Evolutionary conservation across 2,797 vertebrate species (phyloP), one percentile per base, ranked within the genome.

Genomic region (Bovichtus variegatus): DNA sequence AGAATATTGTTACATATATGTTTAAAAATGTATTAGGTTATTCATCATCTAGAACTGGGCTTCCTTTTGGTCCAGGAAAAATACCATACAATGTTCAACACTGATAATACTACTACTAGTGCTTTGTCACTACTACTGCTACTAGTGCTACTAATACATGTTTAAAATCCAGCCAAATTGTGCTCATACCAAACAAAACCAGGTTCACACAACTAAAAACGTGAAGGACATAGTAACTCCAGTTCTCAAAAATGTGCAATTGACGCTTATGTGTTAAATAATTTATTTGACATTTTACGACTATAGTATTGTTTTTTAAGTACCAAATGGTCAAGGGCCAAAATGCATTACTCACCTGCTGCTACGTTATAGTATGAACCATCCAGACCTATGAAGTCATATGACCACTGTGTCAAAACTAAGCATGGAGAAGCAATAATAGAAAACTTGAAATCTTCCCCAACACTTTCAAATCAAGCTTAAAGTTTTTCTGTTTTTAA

Each of bases 351-450:
- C 5, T 62, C 23, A 46, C 53, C n/a, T 47, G 19, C 34, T 43
- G 9, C 34, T 23, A 11, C 2, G 1, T 44, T n/a, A n/a, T n/a
- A n/a, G n/a, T 50, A 55, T 38, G 34, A 78, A 47, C n/a, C 38
- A 70, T 31, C 36, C 11, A 43, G 16, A 72, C 15, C n/a, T 47
- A 13, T 51, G 9, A 74, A 41, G 5, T 67, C 54, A 53, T 38
- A 1, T 25, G 34, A 29, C 41, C 50, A 2, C 6, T 3, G 13
- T 4, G n/a, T 53, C 9, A 31, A 29, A 57, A 11, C 1, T 6
- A 21, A 36, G 41, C 3, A 13, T 16, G 10, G 13, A 71, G 19
- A 6, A 23, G 43, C 59, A 53, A 40, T 2, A 16, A 16, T 27
- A 27, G 11, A 49, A 58, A 44, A 36, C 11, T 2, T 36, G n/a